Evolutionary conservation across 2,888 invertebrate species (phyloP).

Genomic region (Callimorpha dominula): DNA sequence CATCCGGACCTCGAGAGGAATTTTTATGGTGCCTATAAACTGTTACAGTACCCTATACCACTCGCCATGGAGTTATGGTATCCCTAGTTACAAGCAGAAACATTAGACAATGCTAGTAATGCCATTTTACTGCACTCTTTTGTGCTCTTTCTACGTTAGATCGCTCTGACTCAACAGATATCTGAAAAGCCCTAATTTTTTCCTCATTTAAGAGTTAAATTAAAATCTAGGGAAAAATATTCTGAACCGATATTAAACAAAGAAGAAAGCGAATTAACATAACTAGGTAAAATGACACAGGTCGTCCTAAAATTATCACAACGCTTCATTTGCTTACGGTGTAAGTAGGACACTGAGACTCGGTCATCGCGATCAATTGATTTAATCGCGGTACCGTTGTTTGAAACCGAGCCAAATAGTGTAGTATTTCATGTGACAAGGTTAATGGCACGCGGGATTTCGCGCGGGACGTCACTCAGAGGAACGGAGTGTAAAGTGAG

Average conservation of each 20-base stretch:
- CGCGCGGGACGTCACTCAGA: background rate
- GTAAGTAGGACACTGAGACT: conserved; percentile 5
- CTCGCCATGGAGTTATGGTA: too few relatives aligned
- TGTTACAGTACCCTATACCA: too few relatives aligned
- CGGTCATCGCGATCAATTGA: background rate
- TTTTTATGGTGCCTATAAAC: too few relatives aligned
- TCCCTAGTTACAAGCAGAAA: too few relatives aligned
- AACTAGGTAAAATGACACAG: background rate
- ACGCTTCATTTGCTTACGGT: conserved; percentile 10
- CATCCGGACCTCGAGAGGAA: too few relatives aligned
- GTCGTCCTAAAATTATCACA: background rate
- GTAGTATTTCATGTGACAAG: conserved; percentile 11
- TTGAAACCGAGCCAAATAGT: conserved; percentile 11
- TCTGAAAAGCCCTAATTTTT: background rate
- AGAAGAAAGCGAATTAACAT: background rate
- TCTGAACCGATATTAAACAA: background rate
- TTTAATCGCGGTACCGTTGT: background rate
- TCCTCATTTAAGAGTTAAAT: background rate
- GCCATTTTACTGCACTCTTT: too few relatives aligned
- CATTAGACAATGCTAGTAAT: too few relatives aligned
- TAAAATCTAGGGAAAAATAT: background rate
- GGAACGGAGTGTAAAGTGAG: too few relatives aligned
- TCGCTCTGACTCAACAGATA: background rate
- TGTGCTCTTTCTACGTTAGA: background rate
- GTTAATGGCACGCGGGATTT: conserved; percentile 5